A percentile compares a stretch with the other conserved stretches of the same genome.
These are phyloP conservation scores for Coelinius sp. DNA, from an alignment of 2,888 invertebrate species.

Conservation along the genomic window DNA sequence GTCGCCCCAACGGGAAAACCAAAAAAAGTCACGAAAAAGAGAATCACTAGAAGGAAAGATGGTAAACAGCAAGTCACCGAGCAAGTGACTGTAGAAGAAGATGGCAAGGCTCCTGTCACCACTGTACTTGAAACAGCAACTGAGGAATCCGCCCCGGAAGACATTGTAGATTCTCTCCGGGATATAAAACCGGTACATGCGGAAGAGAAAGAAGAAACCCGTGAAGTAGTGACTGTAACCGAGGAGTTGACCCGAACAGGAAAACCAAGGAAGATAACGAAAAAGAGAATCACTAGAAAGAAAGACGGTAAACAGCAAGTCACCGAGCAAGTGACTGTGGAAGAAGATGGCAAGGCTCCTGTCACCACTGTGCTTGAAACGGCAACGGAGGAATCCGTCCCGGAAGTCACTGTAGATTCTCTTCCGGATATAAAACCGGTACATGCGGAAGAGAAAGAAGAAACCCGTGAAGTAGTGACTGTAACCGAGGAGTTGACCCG, in stretches of 20 bases:
- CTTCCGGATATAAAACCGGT: slow-evolving; percentile 22
- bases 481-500: too few relatives aligned
- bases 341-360: slow-evolving; percentile 50
- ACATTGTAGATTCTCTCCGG: not conserved
- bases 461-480: too few relatives aligned
- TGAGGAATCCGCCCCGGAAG: slow-evolving; percentile 44
- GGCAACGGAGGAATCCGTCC: slow-evolving; percentile 45
- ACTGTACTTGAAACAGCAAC: slow-evolving; percentile 58
- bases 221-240: slow-evolving; percentile 58
- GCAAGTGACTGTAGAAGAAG: slow-evolving; percentile 66
- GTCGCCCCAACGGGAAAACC: slow-evolving; percentile 64
- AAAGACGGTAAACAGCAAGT: slow-evolving; percentile 46
- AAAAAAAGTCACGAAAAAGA: slow-evolving; percentile 56
- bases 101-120: slow-evolving; percentile 51
- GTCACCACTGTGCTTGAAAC: slow-evolving; percentile 63
- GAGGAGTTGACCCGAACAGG: slow-evolving; percentile 65
- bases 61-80: slow-evolving; percentile 53
- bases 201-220: slow-evolving; percentile 57
- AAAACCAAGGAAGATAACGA: slow-evolving; percentile 56
- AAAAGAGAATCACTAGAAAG: slow-evolving; percentile 51
- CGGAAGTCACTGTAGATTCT: not conserved
- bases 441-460: too few relatives aligned
- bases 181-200: not conserved
- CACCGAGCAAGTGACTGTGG: slow-evolving; percentile 65
- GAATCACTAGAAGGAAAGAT: slow-evolving; percentile 49